A percentile compares a stretch with the other conserved stretches of the same genome.
Conservation (phyloP, 2,113 vertebrate species). For the Ondatra zibethicus region DNA sequence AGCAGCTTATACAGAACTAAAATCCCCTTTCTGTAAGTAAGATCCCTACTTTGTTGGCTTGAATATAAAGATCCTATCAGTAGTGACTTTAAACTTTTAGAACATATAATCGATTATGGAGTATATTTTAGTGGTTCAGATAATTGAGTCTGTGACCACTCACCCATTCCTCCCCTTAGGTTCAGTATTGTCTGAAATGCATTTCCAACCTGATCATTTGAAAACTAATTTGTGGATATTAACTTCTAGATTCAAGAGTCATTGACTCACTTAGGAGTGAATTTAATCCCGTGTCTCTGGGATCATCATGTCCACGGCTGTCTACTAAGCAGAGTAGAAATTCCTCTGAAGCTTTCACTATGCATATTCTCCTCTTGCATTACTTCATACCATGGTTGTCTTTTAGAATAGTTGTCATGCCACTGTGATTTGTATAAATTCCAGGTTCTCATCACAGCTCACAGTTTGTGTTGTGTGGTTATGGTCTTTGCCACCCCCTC, state of each 20-base stretch:
- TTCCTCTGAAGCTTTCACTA: not conserved
- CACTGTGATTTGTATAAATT: not conserved
- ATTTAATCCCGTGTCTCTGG: not conserved
- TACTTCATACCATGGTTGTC: not conserved
- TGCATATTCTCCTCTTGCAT: accelerated
- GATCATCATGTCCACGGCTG: not conserved
- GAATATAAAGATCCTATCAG: slow-evolving; percentile 41
- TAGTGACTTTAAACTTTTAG: slow-evolving; percentile 38
- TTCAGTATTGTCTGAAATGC: not conserved
- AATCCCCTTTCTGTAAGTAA: slow-evolving; percentile 51
- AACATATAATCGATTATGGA: not conserved
- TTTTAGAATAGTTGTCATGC: not conserved
- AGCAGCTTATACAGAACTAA: slow-evolving; percentile 40
- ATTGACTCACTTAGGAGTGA: not conserved
- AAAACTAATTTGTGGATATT: not conserved
- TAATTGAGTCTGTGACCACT: not conserved
- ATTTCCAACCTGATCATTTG: not conserved
- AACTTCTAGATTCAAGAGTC: not conserved
- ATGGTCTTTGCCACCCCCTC: not conserved
- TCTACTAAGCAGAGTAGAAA: not conserved
- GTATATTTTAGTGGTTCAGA: not conserved
- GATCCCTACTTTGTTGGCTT: not conserved
- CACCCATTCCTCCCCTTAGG: too few species aligned
- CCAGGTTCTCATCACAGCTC: not conserved
- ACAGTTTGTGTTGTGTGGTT: not conserved